Conservation (phyloP, 1,140 invertebrate species). For the Zaprionus gabonicus region DNA sequence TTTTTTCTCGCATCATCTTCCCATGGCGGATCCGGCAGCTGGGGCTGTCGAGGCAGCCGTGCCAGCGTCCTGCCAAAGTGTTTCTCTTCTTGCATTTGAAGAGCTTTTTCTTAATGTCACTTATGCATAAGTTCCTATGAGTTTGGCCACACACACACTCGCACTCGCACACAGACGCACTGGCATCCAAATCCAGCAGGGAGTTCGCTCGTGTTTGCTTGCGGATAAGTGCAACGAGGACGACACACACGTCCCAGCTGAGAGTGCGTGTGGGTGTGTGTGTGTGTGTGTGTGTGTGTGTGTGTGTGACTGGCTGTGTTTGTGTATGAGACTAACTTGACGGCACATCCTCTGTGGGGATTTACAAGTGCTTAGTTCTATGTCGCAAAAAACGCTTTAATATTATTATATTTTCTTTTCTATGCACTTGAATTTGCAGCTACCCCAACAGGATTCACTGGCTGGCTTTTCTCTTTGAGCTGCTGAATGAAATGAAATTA, state of each 20-base stretch:
- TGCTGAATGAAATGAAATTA: constrained; percentile 66
- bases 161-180: constrained; percentile 39
- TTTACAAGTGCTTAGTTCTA: constrained; percentile 84
- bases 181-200: constrained; percentile 44
- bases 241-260: constrained; percentile 53
- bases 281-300: constrained; percentile 3
- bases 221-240: constrained; percentile 70
- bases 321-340: constrained; percentile 81
- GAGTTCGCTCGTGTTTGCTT: constrained; percentile 69
- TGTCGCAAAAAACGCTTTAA: constrained; percentile 82
- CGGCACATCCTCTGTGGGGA: constrained; percentile 82
- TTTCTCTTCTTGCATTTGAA: constrained; percentile 83
- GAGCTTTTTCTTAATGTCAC: constrained; percentile 84
- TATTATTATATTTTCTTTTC: constrained; percentile 82
- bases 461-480: constrained; percentile 49
- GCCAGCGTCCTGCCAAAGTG: constrained; percentile 70
- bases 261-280: constrained; percentile 6
- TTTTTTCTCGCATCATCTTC: constrained; percentile 66
- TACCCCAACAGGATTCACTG: constrained; percentile 1
- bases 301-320: constrained; percentile 46
- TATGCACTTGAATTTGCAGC: constrained; percentile 59
- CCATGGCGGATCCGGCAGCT: constrained; percentile 51
- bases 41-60: constrained; percentile 19
- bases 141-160: constrained; percentile 54
- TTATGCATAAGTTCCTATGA: constrained; percentile 84